Evolutionary conservation across 2,113 vertebrate genomes (phyloP).

Genomic region (Vicugna pacos): DNA sequence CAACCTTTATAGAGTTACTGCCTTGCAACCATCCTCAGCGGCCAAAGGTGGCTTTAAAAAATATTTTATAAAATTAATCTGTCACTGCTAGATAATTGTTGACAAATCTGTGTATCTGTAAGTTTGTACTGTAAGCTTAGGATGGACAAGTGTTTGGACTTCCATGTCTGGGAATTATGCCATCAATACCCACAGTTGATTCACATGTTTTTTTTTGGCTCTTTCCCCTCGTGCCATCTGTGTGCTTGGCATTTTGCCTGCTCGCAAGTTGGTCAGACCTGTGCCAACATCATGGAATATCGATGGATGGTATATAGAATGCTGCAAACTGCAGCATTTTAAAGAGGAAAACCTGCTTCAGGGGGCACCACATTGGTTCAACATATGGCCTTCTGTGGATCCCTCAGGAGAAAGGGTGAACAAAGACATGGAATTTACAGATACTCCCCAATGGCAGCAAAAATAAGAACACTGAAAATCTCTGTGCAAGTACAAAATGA

Average conservation of each 20-base stretch:
- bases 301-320: slow-evolving; percentile 84
- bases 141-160: slow-evolving; percentile 89
- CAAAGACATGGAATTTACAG: slow-evolving; percentile 38
- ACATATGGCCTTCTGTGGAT: slow-evolving; percentile 75
- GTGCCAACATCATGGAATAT: slow-evolving; percentile 89
- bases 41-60: slow-evolving; percentile 69
- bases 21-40: slow-evolving; percentile 50
- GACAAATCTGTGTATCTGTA: slow-evolving; percentile 84
- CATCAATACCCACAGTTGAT: slow-evolving; percentile 88
- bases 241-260: slow-evolving; percentile 86
- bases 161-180: slow-evolving; percentile 89
- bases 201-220: slow-evolving; percentile 88
- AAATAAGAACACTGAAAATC: slow-evolving; percentile 7
- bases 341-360: slow-evolving; percentile 75
- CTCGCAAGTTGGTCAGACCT: slow-evolving; percentile 88
- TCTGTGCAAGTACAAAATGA: slow-evolving; percentile 11
- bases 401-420: slow-evolving; percentile 70
- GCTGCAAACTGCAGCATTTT: slow-evolving; percentile 77
- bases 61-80: slow-evolving; percentile 79
- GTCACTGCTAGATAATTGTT: slow-evolving; percentile 81
- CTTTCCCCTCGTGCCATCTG: slow-evolving; percentile 88
- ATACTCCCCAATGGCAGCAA: background rate
- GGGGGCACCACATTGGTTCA: slow-evolving; percentile 77
- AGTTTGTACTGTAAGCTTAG: slow-evolving; percentile 83
- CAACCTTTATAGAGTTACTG: background rate